phyloP scores from a whole-genome alignment of 2,797 vertebrate species.

The Alca torda region DNA sequence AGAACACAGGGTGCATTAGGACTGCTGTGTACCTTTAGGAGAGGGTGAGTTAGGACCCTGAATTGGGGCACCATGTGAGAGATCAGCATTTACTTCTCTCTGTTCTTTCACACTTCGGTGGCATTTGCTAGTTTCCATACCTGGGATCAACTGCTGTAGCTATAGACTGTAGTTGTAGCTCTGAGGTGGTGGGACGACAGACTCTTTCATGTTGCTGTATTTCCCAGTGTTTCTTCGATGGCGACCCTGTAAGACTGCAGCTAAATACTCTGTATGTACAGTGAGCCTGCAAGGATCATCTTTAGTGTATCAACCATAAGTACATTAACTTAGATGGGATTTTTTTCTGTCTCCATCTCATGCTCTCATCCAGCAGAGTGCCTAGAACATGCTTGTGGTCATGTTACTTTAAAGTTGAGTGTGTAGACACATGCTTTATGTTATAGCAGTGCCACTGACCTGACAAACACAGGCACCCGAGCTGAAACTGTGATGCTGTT shows the following conservation, averaged over 20 bases:
- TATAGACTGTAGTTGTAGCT: not conserved
- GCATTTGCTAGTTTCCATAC: not conserved
- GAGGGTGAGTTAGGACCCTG: not conserved
- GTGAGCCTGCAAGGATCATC: not conserved
- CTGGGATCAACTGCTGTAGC: not conserved
- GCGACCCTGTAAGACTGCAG: not conserved
- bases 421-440: not conserved
- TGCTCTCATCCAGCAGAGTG: not conserved
- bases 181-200: not conserved
- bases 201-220: not conserved
- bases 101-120: not conserved
- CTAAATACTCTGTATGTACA: not conserved
- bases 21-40: not conserved
- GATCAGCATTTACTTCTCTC: not conserved
- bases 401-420: not conserved
- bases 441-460: not conserved
- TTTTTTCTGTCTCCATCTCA: not conserved
- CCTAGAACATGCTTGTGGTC: not conserved
- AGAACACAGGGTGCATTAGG: not conserved
- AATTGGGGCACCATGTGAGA: not conserved
- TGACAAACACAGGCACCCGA: not conserved
- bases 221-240: not conserved
- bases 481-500: not conserved
- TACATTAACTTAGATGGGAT: not conserved
- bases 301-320: not conserved